Evolutionary conservation across 2,113 vertebrate species (phyloP), one percentile per base, ranked within the genome.

Genomic region (Podilymbus podiceps): DNA sequence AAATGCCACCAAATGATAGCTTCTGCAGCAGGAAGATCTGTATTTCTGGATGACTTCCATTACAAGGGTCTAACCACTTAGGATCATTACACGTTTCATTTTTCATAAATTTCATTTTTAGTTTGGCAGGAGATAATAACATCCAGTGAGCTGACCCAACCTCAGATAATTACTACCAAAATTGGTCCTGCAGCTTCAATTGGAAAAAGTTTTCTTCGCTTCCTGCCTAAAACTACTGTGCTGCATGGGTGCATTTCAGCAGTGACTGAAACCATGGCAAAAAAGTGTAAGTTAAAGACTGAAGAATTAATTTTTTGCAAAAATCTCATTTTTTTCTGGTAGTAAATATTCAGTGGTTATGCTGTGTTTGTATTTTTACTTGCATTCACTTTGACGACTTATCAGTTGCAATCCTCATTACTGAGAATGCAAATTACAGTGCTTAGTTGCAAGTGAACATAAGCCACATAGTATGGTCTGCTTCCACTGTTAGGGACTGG

Each of bases 141-240:
- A 97, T 55, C 82, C 78, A 97, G 71, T 2, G 17, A 94, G 87
- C 91, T 91, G 93, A 94, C 95, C 87, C 81, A 94, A 3, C 73
- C 74, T 95, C 80, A 78, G 35, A 95, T 96, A 96, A 97, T 97
- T 96, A 35, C 93, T 89, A 85, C 67, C 86, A 97, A 95, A 97
- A 96, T 89, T 95, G 93, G 42, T 83, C 78, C 85, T 86, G 67
- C 67, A 91, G 67, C 75, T 85, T 83, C 90, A 85, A 85, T 1
- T 88, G 78, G 85, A 88, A 89, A 91, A 82, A 89, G 71, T 91
- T 89, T 82, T 73, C 89, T 93, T 81, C 18, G 0, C 33, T 89
- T 79, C 47, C 74, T 85, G 66, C 69, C 73, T 75, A 62, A 85
- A 94, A 82, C 60, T 60, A 4, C 77, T 55, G 71, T 30, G 62